Conservation (phyloP, 2,888 invertebrate species). For the Tipula confusa region DNA sequence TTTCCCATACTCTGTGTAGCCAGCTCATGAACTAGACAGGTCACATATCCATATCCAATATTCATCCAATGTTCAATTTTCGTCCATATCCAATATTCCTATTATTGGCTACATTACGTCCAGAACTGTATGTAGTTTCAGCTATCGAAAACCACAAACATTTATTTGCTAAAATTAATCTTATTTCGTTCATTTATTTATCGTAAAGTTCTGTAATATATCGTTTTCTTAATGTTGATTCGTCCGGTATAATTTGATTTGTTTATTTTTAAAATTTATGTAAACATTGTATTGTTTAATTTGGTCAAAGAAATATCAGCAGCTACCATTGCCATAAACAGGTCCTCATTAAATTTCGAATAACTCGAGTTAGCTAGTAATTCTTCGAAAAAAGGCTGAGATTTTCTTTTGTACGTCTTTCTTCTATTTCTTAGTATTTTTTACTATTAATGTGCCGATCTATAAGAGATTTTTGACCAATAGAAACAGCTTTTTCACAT, state of each 20-base stretch:
- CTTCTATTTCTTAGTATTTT: not conserved
- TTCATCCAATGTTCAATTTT: too few relatives aligned
- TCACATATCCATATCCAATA: not conserved
- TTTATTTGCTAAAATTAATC: not conserved
- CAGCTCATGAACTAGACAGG: not conserved
- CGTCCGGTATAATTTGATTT: not conserved
- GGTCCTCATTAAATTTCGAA: not conserved
- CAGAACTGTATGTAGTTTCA: not conserved
- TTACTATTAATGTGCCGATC: not conserved
- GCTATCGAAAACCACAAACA: not conserved
- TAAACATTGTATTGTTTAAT: not conserved
- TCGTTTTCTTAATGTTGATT: not conserved
- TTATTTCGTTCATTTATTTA: not conserved
- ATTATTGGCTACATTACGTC: not conserved
- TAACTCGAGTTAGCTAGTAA: not conserved
- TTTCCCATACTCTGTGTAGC: not conserved
- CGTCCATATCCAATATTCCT: not conserved
- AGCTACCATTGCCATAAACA: not conserved
- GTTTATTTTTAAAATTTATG: not conserved
- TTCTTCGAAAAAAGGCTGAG: not conserved
- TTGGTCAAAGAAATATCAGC: not conserved
- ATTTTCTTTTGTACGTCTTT: not conserved
- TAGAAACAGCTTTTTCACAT: not conserved
- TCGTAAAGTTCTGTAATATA: not conserved
- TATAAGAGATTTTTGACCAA: not conserved